Percentiles rank a stretch among this genome's conserved stretches.
phyloP scores from a whole-genome alignment of 2,113 vertebrate species.

The Atractosteus spatula region DNA sequence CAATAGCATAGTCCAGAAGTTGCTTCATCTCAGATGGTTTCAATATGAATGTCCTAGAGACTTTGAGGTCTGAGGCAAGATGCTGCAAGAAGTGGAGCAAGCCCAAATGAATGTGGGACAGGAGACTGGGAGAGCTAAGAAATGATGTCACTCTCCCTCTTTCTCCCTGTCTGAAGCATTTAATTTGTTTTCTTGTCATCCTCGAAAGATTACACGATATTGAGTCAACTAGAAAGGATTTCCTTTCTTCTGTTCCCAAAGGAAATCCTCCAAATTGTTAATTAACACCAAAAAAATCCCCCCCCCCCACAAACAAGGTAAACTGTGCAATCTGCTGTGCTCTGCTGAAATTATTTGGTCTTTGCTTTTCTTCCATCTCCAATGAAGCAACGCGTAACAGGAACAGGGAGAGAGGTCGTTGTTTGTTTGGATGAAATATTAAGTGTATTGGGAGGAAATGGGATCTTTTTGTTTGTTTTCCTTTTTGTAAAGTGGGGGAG shows the following conservation, averaged over 20 bases:
- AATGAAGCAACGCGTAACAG: slow-evolving; percentile 13
- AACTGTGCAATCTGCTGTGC: background rate
- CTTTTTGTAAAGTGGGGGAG: slow-evolving; percentile 28
- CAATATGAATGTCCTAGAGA: slow-evolving; percentile 57
- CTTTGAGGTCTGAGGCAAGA: slow-evolving; percentile 39
- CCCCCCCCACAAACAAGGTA: too few species aligned
- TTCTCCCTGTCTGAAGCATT: slow-evolving; percentile 19
- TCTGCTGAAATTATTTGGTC: slow-evolving; percentile 2
- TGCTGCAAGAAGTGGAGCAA: slow-evolving; percentile 30
- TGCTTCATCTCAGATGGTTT: slow-evolving; percentile 71
- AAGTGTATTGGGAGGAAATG: slow-evolving; percentile 23
- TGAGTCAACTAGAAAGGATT: slow-evolving; percentile 29
- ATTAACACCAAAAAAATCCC: slow-evolving; percentile 5
- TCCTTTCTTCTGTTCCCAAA: slow-evolving; percentile 8
- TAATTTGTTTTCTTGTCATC: slow-evolving; percentile 35
- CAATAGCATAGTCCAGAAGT: slow-evolving; percentile 59
- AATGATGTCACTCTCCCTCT: slow-evolving; percentile 25
- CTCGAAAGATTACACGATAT: slow-evolving; percentile 29
- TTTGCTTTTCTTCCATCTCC: slow-evolving; percentile 11
- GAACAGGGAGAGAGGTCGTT: slow-evolving; percentile 6
- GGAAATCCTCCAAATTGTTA: slow-evolving; percentile 14
- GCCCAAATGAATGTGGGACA: slow-evolving; percentile 31
- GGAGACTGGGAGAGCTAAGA: slow-evolving; percentile 29
- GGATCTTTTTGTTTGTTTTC: slow-evolving; percentile 28
- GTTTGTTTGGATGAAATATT: slow-evolving; percentile 25